Conservation (phyloP, 2,888 invertebrate genomes). For the Eumacrocentrus americanus region DNA sequence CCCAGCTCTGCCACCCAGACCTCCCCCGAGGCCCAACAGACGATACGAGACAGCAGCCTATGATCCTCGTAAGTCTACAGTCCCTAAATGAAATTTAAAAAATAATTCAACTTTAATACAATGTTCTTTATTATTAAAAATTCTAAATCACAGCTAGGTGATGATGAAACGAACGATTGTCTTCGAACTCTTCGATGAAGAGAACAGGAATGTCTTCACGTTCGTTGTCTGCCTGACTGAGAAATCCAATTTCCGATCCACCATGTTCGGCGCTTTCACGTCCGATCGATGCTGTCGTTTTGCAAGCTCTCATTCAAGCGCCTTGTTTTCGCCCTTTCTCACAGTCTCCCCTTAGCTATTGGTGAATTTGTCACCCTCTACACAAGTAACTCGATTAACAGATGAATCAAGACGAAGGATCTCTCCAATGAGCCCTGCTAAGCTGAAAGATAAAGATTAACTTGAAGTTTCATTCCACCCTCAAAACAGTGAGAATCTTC, state of each 20-base stretch:
- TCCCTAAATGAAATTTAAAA: too few relatives aligned
- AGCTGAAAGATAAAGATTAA: too few relatives aligned
- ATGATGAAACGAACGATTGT: too few relatives aligned
- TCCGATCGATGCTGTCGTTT: constrained; percentile 13
- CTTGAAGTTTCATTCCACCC: too few relatives aligned
- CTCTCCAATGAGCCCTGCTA: too few relatives aligned
- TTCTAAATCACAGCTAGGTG: too few relatives aligned
- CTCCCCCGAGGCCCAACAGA: constrained; percentile 56
- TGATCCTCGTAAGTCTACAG: constrained; percentile 50
- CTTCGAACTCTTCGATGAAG: neutral
- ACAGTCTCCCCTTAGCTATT: too few relatives aligned
- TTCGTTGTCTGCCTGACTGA: neutral
- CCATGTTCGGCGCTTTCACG: constrained; percentile 22
- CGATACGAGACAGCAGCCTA: constrained; percentile 51
- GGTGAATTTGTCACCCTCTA: too few relatives aligned
- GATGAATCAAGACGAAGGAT: too few relatives aligned
- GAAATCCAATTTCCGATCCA: constrained; percentile 25
- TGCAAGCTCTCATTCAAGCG: constrained; percentile 16
- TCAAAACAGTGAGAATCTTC: too few relatives aligned
- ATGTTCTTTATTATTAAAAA: neutral
- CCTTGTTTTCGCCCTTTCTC: constrained; percentile 26
- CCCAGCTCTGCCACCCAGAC: constrained; percentile 57
- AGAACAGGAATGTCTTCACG: neutral
- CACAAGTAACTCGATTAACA: too few relatives aligned
- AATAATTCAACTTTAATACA: too few relatives aligned